These are phyloP conservation scores for Myiothlypis chrysogaster DNA, from an alignment of 2,797 vertebrate genomes.

Conservation along the genomic window DNA sequence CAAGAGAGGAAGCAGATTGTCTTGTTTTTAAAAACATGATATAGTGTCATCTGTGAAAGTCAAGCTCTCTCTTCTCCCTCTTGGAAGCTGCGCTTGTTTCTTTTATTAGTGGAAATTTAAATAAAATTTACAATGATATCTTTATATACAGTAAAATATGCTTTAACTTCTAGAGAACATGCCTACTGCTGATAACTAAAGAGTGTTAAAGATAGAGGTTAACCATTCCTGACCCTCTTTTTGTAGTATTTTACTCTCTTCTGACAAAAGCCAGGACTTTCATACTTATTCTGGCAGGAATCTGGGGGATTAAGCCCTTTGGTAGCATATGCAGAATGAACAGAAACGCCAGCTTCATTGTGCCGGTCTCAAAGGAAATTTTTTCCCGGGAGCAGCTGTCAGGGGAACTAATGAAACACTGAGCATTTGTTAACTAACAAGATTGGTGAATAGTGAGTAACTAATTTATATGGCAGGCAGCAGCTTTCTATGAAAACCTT, in stretches of 20 bases:
- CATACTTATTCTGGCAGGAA: not conserved
- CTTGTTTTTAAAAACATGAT: not conserved
- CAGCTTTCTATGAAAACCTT: not conserved
- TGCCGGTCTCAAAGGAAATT: not conserved
- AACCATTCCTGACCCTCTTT: not conserved
- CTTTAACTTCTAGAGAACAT: not conserved
- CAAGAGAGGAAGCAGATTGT: not conserved
- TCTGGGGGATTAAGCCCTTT: not conserved
- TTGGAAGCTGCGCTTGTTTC: not conserved
- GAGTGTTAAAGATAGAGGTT: not conserved
- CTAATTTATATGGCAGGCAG: not conserved
- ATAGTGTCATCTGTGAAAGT: slow-evolving; percentile 5
- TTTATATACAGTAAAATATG: not conserved
- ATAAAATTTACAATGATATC: not conserved
- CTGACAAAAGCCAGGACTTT: not conserved
- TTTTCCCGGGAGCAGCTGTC: slow-evolving; percentile 9
- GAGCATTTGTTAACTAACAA: slow-evolving; percentile 29
- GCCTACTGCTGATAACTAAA: not conserved
- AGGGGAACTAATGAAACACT: slow-evolving; percentile 9
- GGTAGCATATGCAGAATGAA: not conserved
- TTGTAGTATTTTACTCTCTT: not conserved
- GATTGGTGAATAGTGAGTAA: not conserved
- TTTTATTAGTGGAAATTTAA: slow-evolving; percentile 11
- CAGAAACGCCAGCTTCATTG: not conserved
- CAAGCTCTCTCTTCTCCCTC: not conserved